phyloP scores from a whole-genome alignment of 64 coral and sea anemone species.

The Dendronephthya gigantea region DNA sequence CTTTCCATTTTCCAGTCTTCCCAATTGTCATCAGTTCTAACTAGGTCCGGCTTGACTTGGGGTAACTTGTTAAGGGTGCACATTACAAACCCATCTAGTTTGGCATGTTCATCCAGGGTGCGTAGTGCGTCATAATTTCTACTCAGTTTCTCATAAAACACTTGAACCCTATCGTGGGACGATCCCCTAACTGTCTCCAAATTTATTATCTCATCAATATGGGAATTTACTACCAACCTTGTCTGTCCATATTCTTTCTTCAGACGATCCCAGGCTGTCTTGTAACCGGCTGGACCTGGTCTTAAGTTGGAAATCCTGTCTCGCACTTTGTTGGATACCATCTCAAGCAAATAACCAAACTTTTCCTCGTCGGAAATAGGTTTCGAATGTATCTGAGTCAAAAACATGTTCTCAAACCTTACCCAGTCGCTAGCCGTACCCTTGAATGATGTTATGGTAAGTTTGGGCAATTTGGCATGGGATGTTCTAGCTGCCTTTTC shows the following conservation, averaged over 20 bases:
- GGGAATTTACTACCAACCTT: not conserved
- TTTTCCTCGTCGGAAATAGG: not conserved
- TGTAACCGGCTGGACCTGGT: not conserved
- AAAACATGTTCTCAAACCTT: not conserved
- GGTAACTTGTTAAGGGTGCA: not conserved
- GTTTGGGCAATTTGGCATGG: not conserved
- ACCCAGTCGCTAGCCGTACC: not conserved
- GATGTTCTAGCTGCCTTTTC: not conserved
- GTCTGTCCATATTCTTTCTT: not conserved
- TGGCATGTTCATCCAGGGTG: not conserved
- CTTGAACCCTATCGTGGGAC: not conserved
- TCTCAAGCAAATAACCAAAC: not conserved
- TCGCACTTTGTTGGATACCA: not conserved
- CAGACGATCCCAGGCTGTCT: not conserved
- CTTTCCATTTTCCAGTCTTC: not conserved
- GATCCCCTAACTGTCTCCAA: not conserved
- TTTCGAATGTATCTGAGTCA: not conserved
- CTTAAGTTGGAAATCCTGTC: not conserved
- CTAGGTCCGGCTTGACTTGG: not conserved
- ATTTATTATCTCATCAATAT: slow-evolving; percentile 1
- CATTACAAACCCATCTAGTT: not conserved
- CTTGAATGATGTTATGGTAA: not conserved
- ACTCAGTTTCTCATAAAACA: not conserved
- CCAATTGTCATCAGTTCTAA: not conserved
- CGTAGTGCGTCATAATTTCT: not conserved